Conservation (phyloP, 2,113 vertebrate species). For the Ammodytes marinus region DNA sequence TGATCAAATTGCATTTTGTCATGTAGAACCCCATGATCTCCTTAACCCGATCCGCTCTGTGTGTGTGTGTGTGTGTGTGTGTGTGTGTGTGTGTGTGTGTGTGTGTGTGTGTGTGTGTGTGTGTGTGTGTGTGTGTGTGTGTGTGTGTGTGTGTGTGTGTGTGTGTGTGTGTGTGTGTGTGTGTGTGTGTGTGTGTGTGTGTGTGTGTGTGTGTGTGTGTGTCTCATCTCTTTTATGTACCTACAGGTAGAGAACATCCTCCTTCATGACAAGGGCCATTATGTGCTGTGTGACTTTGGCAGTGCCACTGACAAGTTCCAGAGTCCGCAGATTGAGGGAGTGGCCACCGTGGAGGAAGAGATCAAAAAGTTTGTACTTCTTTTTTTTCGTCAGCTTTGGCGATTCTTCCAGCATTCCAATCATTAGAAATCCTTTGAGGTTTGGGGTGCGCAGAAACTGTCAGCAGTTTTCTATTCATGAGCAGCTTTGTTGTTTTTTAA, state of each 20-base stretch:
- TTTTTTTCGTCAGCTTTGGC: slow-evolving; percentile 22
- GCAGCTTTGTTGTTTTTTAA: slow-evolving; percentile 6
- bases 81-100: neutral
- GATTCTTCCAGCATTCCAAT: neutral
- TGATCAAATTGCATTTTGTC: too few relatives aligned
- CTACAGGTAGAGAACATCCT: slow-evolving; percentile 98
- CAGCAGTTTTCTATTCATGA: slow-evolving; percentile 1
- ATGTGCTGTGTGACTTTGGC: slow-evolving; percentile 98
- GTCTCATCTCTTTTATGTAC: slow-evolving; percentile 28
- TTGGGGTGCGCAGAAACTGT: neutral
- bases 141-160: neutral
- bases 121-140: neutral
- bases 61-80: neutral
- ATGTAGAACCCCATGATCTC: neutral
- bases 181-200: neutral
- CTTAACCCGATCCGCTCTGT: neutral
- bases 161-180: neutral
- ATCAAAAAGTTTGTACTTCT: slow-evolving; percentile 93
- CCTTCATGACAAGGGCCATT: slow-evolving; percentile 96
- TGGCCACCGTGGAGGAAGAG: slow-evolving; percentile 94
- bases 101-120: neutral
- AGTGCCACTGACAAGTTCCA: slow-evolving; percentile 98
- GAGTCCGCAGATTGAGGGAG: slow-evolving; percentile 95
- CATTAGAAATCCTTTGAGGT: neutral
- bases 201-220: neutral